Percentiles rank a stretch among this genome's conserved stretches.
Conservation (phyloP, 2,113 vertebrate species). For the Melospiza melodia region DNA sequence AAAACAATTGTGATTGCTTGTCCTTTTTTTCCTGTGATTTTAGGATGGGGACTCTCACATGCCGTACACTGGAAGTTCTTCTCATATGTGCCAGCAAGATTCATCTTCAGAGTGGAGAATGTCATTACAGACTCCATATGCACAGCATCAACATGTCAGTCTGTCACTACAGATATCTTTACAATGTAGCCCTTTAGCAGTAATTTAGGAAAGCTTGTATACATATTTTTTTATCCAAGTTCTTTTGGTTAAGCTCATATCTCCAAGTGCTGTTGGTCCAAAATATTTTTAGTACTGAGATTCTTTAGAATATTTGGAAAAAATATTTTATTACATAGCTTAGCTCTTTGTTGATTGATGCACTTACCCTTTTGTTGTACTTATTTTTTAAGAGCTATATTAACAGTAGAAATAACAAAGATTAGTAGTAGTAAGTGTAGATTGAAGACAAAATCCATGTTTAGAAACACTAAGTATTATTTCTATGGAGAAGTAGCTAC, state of each 20-base stretch:
- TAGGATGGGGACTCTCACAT: slow-evolving; percentile 55
- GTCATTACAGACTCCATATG: slow-evolving; percentile 12
- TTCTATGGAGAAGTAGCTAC: background rate
- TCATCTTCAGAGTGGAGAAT: slow-evolving; percentile 32
- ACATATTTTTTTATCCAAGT: background rate
- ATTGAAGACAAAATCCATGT: background rate
- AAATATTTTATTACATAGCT: background rate
- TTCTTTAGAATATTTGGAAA: background rate
- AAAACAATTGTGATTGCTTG: background rate
- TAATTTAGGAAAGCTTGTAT: background rate
- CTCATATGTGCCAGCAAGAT: slow-evolving; percentile 16
- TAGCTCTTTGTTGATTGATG: background rate
- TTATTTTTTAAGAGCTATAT: background rate
- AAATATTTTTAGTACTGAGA: background rate
- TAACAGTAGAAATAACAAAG: background rate
- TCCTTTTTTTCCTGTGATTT: background rate
- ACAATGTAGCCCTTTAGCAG: background rate
- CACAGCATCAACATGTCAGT: slow-evolving; percentile 61
- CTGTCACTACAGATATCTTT: background rate
- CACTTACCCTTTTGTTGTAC: background rate
- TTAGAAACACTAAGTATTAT: background rate
- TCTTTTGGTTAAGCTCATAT: background rate
- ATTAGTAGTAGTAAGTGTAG: background rate
- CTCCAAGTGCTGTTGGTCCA: background rate
- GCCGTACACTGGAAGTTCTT: background rate